Percentiles rank a stretch among this genome's conserved stretches.
Evolutionary conservation across 2,797 vertebrate genomes (phyloP).

Genomic region (Hephaestus fuliginosus): DNA sequence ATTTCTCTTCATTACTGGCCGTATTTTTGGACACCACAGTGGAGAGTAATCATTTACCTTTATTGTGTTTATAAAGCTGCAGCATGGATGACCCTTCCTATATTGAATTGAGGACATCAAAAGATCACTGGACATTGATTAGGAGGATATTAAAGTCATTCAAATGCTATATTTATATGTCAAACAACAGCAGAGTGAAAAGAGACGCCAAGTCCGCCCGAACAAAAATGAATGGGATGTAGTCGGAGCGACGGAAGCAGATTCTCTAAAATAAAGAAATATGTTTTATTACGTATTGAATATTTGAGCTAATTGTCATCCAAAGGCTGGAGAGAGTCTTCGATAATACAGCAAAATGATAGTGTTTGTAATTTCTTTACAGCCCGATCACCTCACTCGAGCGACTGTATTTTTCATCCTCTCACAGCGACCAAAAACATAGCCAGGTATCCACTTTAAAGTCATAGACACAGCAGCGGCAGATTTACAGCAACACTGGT

Average conservation of each 20-base stretch:
- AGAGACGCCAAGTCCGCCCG: conserved; percentile 84
- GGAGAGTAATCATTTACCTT: conserved; percentile 90
- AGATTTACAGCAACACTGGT: conserved; percentile 72
- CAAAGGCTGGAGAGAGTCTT: conserved; percentile 45
- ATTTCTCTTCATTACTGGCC: conserved; percentile 90
- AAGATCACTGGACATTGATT: conserved; percentile 99
- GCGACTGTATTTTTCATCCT: conserved; percentile 65
- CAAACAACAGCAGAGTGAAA: conserved; percentile 92
- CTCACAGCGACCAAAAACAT: conserved; percentile 29
- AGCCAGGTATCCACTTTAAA: conserved; percentile 60
- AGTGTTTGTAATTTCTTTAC: conserved; percentile 48
- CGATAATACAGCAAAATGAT: conserved; percentile 50
- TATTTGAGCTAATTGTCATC: conserved; percentile 62
- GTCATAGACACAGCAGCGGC: conserved; percentile 46
- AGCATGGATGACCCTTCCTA: conserved; percentile 90
- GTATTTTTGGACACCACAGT: conserved; percentile 86
- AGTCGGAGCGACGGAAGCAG: conserved; percentile 63
- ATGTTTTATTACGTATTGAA: conserved; percentile 66
- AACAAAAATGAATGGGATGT: conserved; percentile 75
- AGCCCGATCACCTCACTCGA: conserved; percentile 49
- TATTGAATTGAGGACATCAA: conserved; percentile 96
- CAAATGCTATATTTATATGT: conserved; percentile 96
- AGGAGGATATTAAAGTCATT: conserved; percentile 98
- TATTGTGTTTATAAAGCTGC: conserved; percentile 94
- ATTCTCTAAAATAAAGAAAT: conserved; percentile 59